Conservation (phyloP, 2,888 invertebrate genomes). For the Lagria hirta region DNA sequence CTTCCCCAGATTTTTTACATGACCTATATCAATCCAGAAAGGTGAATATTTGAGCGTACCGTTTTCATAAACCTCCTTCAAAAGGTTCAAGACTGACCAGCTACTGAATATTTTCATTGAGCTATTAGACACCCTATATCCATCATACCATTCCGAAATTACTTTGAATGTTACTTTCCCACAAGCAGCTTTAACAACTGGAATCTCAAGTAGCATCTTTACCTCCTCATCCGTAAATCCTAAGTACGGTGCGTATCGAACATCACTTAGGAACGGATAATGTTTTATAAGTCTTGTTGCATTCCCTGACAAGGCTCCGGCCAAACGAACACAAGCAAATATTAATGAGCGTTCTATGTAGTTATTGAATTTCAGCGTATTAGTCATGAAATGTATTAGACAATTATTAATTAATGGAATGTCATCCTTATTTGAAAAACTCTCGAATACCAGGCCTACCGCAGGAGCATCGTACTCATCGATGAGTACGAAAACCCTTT, state of each 20-base stretch:
- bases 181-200: constrained; percentile 25
- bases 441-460: constrained; percentile 23
- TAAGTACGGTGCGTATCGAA: constrained; percentile 25
- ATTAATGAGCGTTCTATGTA: constrained; percentile 20
- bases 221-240: constrained; percentile 27
- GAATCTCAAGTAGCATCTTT: constrained; percentile 25
- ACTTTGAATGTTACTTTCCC: constrained; percentile 20
- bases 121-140: constrained; percentile 20
- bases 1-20: constrained; percentile 12
- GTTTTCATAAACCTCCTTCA: constrained; percentile 2
- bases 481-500: constrained; percentile 24
- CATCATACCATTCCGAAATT: constrained; percentile 24
- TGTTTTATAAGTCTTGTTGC: constrained; percentile 24
- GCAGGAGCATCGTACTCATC: constrained; percentile 26
- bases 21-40: constrained; percentile 18
- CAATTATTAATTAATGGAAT: constrained; percentile 21
- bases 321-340: constrained; percentile 20
- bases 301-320: constrained; percentile 22
- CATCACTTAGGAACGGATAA: constrained; percentile 26
- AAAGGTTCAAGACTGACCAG: constrained; percentile 16
- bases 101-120: constrained; percentile 17
- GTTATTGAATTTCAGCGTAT: constrained; percentile 27
- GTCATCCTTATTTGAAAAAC: constrained; percentile 23
- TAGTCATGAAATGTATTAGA: constrained; percentile 27
- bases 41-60: constrained; percentile 9